phyloP scores from a whole-genome alignment of 2,113 vertebrate species.

The Ivindomyrus marchei region DNA sequence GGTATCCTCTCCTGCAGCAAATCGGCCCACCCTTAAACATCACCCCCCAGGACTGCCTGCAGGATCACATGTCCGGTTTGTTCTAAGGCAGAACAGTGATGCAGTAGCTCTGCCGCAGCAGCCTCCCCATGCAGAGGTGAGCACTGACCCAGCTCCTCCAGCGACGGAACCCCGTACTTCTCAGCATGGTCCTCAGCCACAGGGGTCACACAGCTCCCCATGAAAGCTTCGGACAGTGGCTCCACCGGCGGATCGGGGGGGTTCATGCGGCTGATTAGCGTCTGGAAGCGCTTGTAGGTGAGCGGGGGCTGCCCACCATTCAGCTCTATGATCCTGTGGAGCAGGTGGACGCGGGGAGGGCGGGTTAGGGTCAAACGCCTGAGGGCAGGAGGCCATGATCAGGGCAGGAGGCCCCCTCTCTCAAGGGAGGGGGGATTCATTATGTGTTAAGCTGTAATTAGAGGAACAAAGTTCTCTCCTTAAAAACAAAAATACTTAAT shows the following conservation, averaged over 20 bases:
- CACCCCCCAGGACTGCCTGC: background rate
- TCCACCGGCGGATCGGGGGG: conserved; percentile 37
- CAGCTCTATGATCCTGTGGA: conserved; percentile 39
- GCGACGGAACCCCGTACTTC: conserved; percentile 40
- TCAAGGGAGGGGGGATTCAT: background rate
- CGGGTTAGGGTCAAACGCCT: background rate
- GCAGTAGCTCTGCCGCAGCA: background rate
- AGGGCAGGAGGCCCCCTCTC: background rate
- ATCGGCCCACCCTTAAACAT: background rate
- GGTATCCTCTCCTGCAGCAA: too few relatives aligned
- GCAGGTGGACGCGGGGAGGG: background rate
- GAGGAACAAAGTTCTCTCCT: background rate
- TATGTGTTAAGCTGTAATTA: background rate
- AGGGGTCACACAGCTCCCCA: conserved; percentile 38
- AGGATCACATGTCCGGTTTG: background rate
- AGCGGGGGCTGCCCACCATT: conserved; percentile 45
- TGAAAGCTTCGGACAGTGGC: conserved; percentile 22
- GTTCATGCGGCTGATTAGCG: conserved; percentile 38
- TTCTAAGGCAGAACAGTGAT: background rate
- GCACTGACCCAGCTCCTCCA: conserved; percentile 44
- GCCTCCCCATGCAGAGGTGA: background rate
- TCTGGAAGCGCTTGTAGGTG: conserved; percentile 48
- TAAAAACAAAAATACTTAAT: background rate
- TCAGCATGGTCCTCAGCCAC: conserved; percentile 34
- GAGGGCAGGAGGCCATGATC: background rate